Evolutionary conservation across 1,140 invertebrate genomes (phyloP), one percentile per base, ranked within the genome.

Genomic region (Calosoma granatense): DNA sequence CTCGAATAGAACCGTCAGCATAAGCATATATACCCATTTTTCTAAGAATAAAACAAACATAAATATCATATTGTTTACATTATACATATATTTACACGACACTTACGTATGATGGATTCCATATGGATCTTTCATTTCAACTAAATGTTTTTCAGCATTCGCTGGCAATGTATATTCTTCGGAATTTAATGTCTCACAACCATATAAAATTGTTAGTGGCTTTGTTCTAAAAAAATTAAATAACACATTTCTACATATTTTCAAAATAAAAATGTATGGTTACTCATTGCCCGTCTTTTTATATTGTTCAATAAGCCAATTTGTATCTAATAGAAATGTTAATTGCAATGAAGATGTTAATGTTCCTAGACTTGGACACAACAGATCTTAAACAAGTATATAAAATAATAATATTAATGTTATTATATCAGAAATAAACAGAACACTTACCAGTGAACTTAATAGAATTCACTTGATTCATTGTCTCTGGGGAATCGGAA

Each of bases 11-110:
- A 11, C 81, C 77, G 68, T 94, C 86, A 67, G 83, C 85, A 63
- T 94, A 90, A 22, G 86, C 80, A 1, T 97, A 75, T 22, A 97
- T 77, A 76, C 92, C 92, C 81, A 97, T 85, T 78, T 97, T 97
- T 1, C 86, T 89, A 68, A 39, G n/a, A n/a, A n/a, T n/a, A n/a
- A n/a, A n/a, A n/a, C n/a, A 74, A 73, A 63, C 54, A 68, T 12
- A 23, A 14, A 64, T n/a, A 57, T 39, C 36, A 20, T 56, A 41
- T 55, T 9, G 56, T 9, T 23, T 54, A 23, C n/a, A n/a, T n/a
- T n/a, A 36, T 23, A 51, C 23, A 59, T 36, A 43, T 47, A 58
- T 30, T 51, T 43, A 55, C 57, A 20, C 47, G 56, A 52, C 58
- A 74, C 75, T 76, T 74, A 88, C 78, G 90, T 91, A 68, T 97